phyloP scores from a whole-genome alignment of 2,797 vertebrate species.

The Sternotherus odoratus region DNA sequence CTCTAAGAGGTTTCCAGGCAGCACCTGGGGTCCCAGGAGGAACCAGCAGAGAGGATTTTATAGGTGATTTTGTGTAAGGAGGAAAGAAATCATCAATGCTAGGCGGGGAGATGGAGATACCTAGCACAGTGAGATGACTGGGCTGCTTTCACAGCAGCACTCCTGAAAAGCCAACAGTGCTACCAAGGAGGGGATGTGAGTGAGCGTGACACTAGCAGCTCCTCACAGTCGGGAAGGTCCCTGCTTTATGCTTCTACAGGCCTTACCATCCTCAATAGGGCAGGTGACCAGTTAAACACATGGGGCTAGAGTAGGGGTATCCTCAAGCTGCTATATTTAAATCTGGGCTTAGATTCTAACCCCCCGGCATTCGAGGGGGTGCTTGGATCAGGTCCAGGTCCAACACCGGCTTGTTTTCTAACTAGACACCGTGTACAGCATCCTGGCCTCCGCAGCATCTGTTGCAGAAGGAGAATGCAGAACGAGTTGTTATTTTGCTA shows the following conservation, averaged over 20 bases:
- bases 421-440: background rate
- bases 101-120: background rate
- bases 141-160: background rate
- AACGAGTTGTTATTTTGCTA: background rate
- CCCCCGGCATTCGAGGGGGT: background rate
- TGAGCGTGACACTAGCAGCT: fast-evolving
- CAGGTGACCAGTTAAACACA: background rate
- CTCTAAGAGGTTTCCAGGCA: conserved; percentile 47
- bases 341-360: background rate
- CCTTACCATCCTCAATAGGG: background rate
- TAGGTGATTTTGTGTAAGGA: background rate
- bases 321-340: background rate
- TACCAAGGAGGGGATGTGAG: background rate
- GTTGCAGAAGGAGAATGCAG: background rate
- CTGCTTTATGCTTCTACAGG: background rate
- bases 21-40: conserved; percentile 21
- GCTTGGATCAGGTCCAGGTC: background rate
- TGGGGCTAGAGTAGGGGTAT: background rate
- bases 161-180: background rate
- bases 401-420: background rate
- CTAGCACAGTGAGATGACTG: background rate
- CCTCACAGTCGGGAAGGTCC: background rate
- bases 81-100: background rate
- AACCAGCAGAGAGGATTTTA: conserved; percentile 35
- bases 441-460: background rate